Evolutionary conservation across 2,888 invertebrate species (phyloP), one percentile per base, ranked within the genome.

Genomic region (Itoplectis maculator): DNA sequence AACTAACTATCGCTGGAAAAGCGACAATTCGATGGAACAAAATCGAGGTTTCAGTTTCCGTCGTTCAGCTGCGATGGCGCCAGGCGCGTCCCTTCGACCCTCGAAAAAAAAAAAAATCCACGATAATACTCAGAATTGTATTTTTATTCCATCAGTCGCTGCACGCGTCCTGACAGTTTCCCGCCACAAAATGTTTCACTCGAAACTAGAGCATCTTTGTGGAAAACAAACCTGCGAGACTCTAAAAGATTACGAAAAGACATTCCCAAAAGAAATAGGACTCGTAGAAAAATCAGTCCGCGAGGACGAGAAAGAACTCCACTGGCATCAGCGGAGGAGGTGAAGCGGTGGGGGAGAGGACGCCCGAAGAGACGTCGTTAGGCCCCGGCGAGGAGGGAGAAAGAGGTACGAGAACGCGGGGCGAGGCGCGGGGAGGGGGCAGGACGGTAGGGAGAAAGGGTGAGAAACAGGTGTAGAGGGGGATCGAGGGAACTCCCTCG

Each of bases 391-490:
- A 54, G 63, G 23, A 40, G 40, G 11, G 18, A 49, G 75, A 29
- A 37, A 47, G 73, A 49, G 45, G 61, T 68, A 61, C 72, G 78
- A n/a, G n/a, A 73, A 15, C 15, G 66, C 20, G n/a, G 68, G 84
- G 84, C 69, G 75, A 80, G 79, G 76, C 72, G 59, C 29, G 42
- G n/a, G 73, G 79, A 59, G 79, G 79, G 70, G 42, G 61, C 70
- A 61, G 69, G 78, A n/a, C 18, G 81, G 83, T 80, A 83, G 81
- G 84, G 81, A 82, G 88, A 84, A 85, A 86, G 86, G 87, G 81
- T 84, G 88, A 85, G 84, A 84, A 86, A 83, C 87, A 87, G 87
- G 87, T 84, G 84, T 83, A 86, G 88, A 86, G 86, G 86, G 87
- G 87, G 86, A 85, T 82, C 66, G 61, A 79, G 73, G 86, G 85